These are phyloP conservation scores for Spatula versicolor DNA, from an alignment of 2,797 vertebrate species.

Conservation along the genomic window DNA sequence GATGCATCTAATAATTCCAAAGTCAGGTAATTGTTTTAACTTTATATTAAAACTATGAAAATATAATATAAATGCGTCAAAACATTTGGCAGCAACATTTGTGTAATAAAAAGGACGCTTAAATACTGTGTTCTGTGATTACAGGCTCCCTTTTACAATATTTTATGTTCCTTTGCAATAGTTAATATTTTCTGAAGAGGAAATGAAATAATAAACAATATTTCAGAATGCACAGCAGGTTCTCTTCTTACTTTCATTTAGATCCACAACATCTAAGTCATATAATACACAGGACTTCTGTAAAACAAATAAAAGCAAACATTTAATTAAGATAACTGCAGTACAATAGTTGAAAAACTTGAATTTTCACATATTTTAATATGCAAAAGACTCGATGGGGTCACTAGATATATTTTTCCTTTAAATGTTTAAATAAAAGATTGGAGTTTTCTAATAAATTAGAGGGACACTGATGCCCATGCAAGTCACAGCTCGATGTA, in stretches of 20 bases:
- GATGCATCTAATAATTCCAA: not conserved
- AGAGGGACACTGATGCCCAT: not conserved
- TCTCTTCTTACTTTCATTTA: conserved; percentile 68
- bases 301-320: conserved; percentile 52
- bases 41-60: conserved; percentile 39
- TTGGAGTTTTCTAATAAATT: not conserved
- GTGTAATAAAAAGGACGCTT: not conserved
- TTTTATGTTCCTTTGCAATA: not conserved
- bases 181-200: conserved; percentile 6
- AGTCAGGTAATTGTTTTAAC: conserved; percentile 9
- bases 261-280: conserved; percentile 63
- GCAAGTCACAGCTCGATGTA: not conserved
- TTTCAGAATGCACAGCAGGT: conserved; percentile 67
- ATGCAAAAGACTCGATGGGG: not conserved
- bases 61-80: conserved; percentile 39
- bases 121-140: not conserved
- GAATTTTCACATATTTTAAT: not conserved
- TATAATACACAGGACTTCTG: conserved; percentile 65
- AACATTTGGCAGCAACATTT: not conserved
- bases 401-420: not conserved
- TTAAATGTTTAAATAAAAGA: not conserved
- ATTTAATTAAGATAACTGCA: conserved; percentile 5
- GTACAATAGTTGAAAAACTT: not conserved
- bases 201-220: not conserved
- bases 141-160: not conserved